Evolutionary conservation across 2,888 invertebrate species (phyloP).

Genomic region (Xylophagus ater): DNA sequence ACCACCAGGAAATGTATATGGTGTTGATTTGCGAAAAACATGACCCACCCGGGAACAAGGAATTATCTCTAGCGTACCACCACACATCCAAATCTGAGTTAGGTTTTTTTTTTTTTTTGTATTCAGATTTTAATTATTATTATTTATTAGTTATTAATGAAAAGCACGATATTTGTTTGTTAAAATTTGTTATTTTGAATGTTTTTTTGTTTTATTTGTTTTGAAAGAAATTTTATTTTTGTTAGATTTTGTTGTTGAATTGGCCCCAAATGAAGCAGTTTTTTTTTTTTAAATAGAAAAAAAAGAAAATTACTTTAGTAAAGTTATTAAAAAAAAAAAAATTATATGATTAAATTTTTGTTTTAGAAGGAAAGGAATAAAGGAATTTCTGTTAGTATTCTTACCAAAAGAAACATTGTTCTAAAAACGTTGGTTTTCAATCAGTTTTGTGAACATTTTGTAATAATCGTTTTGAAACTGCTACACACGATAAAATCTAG

Average conservation of each 20-base stretch:
- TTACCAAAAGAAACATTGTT: no score
- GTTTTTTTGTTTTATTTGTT: slow-evolving; percentile 9
- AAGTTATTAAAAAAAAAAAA: slow-evolving; percentile 18
- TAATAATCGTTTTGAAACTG: no score
- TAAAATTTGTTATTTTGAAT: slow-evolving; percentile 10
- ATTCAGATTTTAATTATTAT: no score
- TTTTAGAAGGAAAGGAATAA: no score
- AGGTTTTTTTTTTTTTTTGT: no score
- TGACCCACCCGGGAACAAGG: slow-evolving; percentile 94
- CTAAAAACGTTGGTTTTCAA: no score
- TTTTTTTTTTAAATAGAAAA: slow-evolving; percentile 15
- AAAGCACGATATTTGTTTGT: no score
- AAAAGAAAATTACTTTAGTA: slow-evolving; percentile 17
- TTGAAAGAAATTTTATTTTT: slow-evolving; percentile 3
- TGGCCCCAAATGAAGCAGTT: no score
- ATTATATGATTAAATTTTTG: slow-evolving; percentile 16
- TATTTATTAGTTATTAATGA: no score
- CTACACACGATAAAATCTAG: no score
- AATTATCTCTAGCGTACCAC: slow-evolving; percentile 84
- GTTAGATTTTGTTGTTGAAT: slow-evolving; percentile 14
- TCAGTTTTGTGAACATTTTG: no score
- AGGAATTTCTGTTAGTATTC: no score
- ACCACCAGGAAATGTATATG: slow-evolving; percentile 97
- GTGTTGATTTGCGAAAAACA: slow-evolving; percentile 95
- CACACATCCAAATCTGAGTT: slow-evolving; percentile 98